These are phyloP conservation scores for Pocillopora verrucosa DNA, from an alignment of 64 coral and sea anemone species.

Conservation along the genomic window DNA sequence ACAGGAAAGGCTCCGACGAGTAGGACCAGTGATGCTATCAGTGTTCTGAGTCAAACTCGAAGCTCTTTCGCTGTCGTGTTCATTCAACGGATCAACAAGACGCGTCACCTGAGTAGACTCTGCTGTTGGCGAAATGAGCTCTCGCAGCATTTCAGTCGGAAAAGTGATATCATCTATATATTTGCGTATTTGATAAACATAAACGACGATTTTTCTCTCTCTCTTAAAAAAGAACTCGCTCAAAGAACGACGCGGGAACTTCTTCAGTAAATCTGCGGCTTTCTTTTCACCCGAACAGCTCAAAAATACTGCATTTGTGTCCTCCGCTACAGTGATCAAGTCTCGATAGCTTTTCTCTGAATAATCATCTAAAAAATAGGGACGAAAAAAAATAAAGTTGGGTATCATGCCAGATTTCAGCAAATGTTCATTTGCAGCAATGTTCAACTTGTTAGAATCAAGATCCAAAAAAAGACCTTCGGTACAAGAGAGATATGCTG, in stretches of 20 bases:
- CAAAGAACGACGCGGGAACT: too few species aligned
- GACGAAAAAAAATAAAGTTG: conserved; percentile 1
- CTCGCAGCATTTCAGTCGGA: background rate
- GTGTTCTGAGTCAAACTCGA: background rate
- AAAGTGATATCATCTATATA: too few species aligned
- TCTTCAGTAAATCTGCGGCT: background rate
- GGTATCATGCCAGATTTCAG: background rate
- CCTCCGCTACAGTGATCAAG: background rate
- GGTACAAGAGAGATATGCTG: background rate
- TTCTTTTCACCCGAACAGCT: conserved; percentile 6
- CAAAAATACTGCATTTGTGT: background rate
- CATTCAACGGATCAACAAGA: background rate
- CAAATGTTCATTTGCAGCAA: background rate
- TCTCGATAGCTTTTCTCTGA: background rate
- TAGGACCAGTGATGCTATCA: background rate
- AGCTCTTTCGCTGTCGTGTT: background rate
- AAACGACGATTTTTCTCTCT: background rate
- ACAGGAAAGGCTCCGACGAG: background rate
- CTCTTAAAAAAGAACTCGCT: background rate
- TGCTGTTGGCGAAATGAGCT: background rate
- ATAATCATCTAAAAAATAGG: background rate
- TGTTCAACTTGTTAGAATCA: background rate
- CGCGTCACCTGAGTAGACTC: background rate
- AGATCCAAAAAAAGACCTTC: background rate
- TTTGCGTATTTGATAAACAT: background rate